Evolutionary conservation across 2,888 invertebrate genomes (phyloP), one percentile per base, ranked within the genome.

Genomic region (Paralinhomoeus sp.): DNA sequence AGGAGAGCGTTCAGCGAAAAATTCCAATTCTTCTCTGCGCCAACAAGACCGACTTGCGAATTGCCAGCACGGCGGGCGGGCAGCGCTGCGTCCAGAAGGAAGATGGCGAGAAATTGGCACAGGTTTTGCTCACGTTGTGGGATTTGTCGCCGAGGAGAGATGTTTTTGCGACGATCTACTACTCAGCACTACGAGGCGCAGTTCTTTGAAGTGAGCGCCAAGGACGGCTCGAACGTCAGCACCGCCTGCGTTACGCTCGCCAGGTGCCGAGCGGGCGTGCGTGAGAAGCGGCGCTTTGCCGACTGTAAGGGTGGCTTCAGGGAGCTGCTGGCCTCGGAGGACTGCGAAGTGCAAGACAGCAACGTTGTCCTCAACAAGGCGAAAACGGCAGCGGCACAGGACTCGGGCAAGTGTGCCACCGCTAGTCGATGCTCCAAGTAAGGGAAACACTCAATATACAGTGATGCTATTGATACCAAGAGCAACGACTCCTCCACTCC

Each of bases 1-100:
- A 72, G 71, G 72, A 71, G 49, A 66, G 68, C 2, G 64, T 70
- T 3, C 64, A 66, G 46, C 66, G 69, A 49, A 62, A 64, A 44
- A 63, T 72, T 42, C 72, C 73, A 1, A 65, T 73, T 31, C 67
- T 73, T 59, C 55, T 73, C n/a, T 70, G 71, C 46, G 72, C 65
- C 20, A 73, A 73, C 56, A 73, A 73, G 58, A 64, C 64, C 5
- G 73, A 73, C 56, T 53, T 72, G 45, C 55, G 73, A 46, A 58
- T 58, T n/a, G 63, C 65, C 38, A 51, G 60, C 3, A 55, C 50
- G 24, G 40, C 48, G 18, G 52, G 41, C 58, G 62, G 61, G 12
- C 54, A 51, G 50, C 54, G 20, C 18, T n/a, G 18, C 15, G 37
- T 45, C 13, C 23, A 20, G 20, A 41, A 3, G 15, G 61, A 63